Evolutionary conservation across 1,140 invertebrate species (phyloP).

Genomic region (Solenopsis fugax): DNA sequence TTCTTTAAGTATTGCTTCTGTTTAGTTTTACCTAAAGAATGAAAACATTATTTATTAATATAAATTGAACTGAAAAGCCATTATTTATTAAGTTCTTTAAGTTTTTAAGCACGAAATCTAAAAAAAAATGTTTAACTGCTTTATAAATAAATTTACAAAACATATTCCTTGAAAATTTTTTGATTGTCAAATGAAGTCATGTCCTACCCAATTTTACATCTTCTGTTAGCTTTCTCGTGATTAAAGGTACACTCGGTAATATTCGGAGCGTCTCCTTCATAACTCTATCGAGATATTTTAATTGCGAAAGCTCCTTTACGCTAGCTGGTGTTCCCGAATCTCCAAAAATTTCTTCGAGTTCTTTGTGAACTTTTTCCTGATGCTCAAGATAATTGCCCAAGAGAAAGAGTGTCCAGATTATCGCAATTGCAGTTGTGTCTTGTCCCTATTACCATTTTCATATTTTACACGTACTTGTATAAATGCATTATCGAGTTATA

Average conservation of each 20-base stretch:
- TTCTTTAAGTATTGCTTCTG: too few species aligned
- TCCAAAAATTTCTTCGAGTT: slow-evolving; percentile 88
- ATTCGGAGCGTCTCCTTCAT: slow-evolving; percentile 89
- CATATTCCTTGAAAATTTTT: neutral
- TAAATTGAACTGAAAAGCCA: too few species aligned
- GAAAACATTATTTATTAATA: too few species aligned
- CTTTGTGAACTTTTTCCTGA: slow-evolving; percentile 89
- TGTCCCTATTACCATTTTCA: slow-evolving; percentile 81
- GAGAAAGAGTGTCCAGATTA: slow-evolving; percentile 87
- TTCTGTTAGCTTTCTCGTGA: slow-evolving; percentile 84
- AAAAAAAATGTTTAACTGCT: too few species aligned
- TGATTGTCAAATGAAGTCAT: neutral
- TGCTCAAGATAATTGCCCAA: slow-evolving; percentile 87
- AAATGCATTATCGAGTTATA: neutral
- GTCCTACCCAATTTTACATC: slow-evolving; percentile 82
- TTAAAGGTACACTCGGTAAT: slow-evolving; percentile 89
- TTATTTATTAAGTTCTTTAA: too few species aligned
- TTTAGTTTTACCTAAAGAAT: neutral
- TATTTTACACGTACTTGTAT: neutral
- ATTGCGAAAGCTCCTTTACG: slow-evolving; percentile 85
- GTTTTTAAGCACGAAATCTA: too few species aligned
- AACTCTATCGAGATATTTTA: slow-evolving; percentile 89
- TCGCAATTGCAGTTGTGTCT: slow-evolving; percentile 89
- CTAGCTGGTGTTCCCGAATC: slow-evolving; percentile 78
- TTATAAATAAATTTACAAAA: neutral